A percentile compares a stretch with the other conserved stretches of the same genome.
These are phyloP conservation scores for Prunella himalayana DNA, from an alignment of 2,113 vertebrate species.

Conservation along the genomic window DNA sequence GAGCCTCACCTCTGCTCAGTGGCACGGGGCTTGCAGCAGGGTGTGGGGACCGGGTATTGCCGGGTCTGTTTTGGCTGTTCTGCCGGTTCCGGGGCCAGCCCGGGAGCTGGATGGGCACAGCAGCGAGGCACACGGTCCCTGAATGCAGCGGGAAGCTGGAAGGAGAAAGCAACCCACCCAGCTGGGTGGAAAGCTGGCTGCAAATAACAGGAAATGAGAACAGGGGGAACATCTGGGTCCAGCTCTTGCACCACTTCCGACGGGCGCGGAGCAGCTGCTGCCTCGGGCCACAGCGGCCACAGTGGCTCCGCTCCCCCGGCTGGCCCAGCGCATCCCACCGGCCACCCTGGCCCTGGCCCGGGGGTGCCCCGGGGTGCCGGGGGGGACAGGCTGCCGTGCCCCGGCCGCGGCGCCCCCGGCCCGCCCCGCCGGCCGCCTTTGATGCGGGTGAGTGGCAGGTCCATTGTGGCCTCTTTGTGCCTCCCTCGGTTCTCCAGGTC, in stretches of 20 bases:
- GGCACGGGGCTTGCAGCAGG: not conserved
- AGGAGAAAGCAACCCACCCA: not conserved
- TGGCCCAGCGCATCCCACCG: accelerated
- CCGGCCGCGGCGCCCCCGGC: not conserved
- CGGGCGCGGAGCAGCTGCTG: not conserved
- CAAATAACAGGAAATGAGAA: not conserved
- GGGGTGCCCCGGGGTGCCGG: not conserved
- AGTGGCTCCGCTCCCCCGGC: no score
- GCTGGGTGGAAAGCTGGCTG: not conserved
- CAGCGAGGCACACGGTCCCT: not conserved
- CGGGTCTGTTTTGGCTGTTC: not conserved
- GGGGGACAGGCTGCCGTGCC: not conserved
- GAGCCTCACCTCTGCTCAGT: not conserved
- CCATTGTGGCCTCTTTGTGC: slow-evolving; percentile 53
- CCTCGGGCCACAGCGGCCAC: not conserved
- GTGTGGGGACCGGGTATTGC: not conserved
- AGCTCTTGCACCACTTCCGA: not conserved
- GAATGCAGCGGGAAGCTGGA: not conserved
- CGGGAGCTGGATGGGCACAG: not conserved
- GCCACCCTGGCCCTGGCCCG: not conserved
- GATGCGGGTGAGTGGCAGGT: slow-evolving; percentile 45
- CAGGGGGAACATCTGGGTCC: not conserved
- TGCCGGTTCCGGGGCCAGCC: accelerated
- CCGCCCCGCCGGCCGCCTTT: slow-evolving; percentile 15
- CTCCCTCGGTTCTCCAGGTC: slow-evolving; percentile 9